phyloP scores from a whole-genome alignment of 1,140 invertebrate species.

The Dryas iulia region DNA sequence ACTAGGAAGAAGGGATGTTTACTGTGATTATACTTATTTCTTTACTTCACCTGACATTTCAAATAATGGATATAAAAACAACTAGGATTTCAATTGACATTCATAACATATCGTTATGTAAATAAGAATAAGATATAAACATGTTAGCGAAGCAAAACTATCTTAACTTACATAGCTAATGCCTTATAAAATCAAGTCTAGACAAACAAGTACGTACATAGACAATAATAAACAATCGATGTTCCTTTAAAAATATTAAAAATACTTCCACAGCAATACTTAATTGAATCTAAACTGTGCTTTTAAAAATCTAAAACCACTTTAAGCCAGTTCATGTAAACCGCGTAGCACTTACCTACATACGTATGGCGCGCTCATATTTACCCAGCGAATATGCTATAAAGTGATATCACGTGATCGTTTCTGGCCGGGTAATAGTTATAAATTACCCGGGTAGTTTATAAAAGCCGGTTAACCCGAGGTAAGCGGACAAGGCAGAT shows the following conservation, averaged over 20 bases:
- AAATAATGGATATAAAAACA: background rate
- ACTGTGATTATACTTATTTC: background rate
- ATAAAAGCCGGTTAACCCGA: constrained; percentile 80
- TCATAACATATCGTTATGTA: too few relatives aligned
- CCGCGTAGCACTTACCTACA: constrained; percentile 25
- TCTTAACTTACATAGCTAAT: background rate
- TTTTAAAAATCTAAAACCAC: constrained; percentile 10
- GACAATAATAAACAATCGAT: background rate
- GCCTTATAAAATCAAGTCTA: background rate
- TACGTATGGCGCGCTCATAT: constrained; percentile 59
- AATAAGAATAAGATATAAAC: too few relatives aligned
- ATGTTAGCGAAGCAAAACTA: background rate
- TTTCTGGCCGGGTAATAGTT: constrained; percentile 76
- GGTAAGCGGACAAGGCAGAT: constrained; percentile 77
- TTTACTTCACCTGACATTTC: background rate
- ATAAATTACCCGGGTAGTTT: constrained; percentile 79
- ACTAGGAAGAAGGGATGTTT: background rate
- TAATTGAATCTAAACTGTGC: background rate
- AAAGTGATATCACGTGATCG: constrained; percentile 80
- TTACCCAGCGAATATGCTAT: constrained; percentile 74
- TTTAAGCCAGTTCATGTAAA: constrained; percentile 29
- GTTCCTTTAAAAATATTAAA: background rate
- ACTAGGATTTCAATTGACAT: too few relatives aligned
- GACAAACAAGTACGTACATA: background rate
- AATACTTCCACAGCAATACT: background rate